Conservation (phyloP, 2,888 invertebrate genomes). For the Bembecia ichneumoniformis region DNA sequence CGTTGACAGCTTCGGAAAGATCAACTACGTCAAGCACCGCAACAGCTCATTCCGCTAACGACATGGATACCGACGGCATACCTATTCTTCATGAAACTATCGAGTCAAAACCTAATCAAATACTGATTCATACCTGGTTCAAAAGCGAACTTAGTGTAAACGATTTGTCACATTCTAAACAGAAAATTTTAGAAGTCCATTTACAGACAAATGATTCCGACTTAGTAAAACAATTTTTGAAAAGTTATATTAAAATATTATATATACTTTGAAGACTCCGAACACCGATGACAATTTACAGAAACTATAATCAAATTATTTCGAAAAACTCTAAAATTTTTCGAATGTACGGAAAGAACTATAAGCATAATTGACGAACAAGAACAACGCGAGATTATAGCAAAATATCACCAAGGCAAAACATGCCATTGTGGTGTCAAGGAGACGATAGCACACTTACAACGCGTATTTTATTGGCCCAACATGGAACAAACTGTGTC, state of each 20-base stretch:
- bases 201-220: slow-evolving; percentile 1
- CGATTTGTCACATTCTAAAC: slow-evolving; percentile 1
- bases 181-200: too few species aligned
- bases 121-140: too few species aligned
- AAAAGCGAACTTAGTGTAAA: slow-evolving; percentile 3
- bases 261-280: slow-evolving; percentile 2
- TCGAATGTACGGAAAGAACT: slow-evolving; percentile 2
- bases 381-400: slow-evolving; percentile 1
- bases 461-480: too few species aligned
- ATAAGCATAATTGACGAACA: neutral
- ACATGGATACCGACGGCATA: too few species aligned
- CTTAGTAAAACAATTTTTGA: slow-evolving; percentile 3
- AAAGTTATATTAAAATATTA: slow-evolving; percentile 4
- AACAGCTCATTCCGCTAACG: too few species aligned
- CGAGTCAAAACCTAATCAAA: too few species aligned
- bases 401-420: slow-evolving; percentile 5
- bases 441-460: neutral
- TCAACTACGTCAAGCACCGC: too few species aligned
- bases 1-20: too few species aligned
- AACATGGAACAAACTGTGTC: too few species aligned
- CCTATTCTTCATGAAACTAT: too few species aligned
- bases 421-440: slow-evolving; percentile 5
- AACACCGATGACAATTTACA: neutral
- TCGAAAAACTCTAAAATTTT: neutral
- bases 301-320: slow-evolving; percentile 1